Evolutionary conservation across 2,113 vertebrate species (phyloP).

Genomic region (Perca fluviatilis): DNA sequence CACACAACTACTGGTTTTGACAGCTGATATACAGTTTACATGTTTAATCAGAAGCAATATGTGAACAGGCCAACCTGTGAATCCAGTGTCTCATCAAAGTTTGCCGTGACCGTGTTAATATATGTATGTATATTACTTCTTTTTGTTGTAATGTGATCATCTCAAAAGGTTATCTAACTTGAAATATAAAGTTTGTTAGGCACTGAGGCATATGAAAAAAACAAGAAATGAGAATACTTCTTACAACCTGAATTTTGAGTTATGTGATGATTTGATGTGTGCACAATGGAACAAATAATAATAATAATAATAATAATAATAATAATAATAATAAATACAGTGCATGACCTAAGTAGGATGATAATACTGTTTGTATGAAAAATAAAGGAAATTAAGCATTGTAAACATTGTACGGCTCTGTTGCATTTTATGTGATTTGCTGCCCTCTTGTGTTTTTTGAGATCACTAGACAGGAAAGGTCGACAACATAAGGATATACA

Average conservation of each 20-base stretch:
- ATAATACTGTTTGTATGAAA: background rate
- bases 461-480: background rate
- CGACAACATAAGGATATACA: background rate
- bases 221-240: background rate
- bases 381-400: background rate
- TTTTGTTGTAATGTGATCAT: background rate
- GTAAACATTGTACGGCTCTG: background rate
- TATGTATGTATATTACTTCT: no score
- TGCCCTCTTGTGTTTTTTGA: conserved; percentile 30
- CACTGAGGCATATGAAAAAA: background rate
- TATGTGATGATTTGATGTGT: background rate
- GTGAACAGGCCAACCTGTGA: background rate
- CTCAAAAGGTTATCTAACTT: background rate
- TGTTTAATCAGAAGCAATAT: background rate
- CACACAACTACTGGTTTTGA: background rate
- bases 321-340: background rate
- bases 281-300: no score
- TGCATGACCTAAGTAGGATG: background rate
- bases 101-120: background rate
- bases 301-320: no score
- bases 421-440: conserved; percentile 10
- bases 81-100: background rate
- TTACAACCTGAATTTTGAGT: background rate
- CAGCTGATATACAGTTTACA: background rate
- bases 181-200: background rate